Conservation (phyloP, 1,140 invertebrate species). For the Cecropterus lyciades region DNA sequence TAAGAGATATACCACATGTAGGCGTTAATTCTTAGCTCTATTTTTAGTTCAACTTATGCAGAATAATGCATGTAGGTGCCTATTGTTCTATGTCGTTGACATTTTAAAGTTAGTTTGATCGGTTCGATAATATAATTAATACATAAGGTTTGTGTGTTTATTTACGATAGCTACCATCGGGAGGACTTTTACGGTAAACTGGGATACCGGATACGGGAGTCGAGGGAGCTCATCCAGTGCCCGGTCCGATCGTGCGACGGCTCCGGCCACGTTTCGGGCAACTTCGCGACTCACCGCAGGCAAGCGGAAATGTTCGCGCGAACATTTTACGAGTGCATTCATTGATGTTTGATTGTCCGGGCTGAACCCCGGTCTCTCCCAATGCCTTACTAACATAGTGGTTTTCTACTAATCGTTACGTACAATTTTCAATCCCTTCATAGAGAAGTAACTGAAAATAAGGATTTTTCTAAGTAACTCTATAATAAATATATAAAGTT, state of each 20-base stretch:
- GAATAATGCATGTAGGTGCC: conserved; percentile 27
- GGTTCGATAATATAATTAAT: neutral
- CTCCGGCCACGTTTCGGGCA: conserved; percentile 93
- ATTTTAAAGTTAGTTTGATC: neutral
- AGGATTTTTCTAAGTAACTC: too few species aligned
- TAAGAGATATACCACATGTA: conserved; percentile 26
- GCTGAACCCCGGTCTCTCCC: conserved; percentile 12
- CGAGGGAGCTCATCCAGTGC: conserved; percentile 89
- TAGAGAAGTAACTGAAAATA: too few species aligned
- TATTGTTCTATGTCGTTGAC: conserved; percentile 24
- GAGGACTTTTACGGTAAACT: conserved; percentile 89
- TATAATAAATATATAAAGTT: too few species aligned
- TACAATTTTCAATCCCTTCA: neutral
- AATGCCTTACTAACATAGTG: conserved; percentile 24
- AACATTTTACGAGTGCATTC: conserved; percentile 22
- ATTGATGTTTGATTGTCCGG: conserved; percentile 24
- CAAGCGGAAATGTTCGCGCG: conserved; percentile 74
- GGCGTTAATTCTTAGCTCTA: conserved; percentile 26
- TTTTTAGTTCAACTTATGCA: conserved; percentile 33
- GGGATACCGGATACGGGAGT: conserved; percentile 86
- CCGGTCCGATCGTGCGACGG: conserved; percentile 96
- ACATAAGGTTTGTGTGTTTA: conserved; percentile 47
- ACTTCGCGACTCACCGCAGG: conserved; percentile 92
- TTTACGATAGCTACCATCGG: conserved; percentile 67
- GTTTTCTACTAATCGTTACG: conserved; percentile 19